Base-by-base conservation (phyloP, 1,140 invertebrate species). In the Heterodera schachtii region DNA sequence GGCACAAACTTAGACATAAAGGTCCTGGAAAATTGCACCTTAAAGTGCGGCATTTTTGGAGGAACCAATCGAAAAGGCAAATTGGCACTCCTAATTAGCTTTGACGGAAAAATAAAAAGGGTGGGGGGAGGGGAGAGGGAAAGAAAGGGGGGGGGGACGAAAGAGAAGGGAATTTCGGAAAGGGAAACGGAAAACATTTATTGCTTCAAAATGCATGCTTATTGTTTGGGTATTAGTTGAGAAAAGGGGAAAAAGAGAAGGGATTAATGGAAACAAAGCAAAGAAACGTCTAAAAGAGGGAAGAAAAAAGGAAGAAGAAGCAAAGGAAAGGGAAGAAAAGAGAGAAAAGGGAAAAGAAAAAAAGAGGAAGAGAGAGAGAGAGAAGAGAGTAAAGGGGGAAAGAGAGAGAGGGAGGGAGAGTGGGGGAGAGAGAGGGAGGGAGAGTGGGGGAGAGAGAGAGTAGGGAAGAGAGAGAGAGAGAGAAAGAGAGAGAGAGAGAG, bases 241-340 rank as follows among this genome's bases (percentile, higher is more conserved):
- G 57, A 19, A 73, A 73, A 19, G 75, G 49, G 41, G 64, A 21
- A 11, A 11, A 76, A 47, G 8, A 76, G 46, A 66, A 64, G 69
- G 49, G 75, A 67, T 64, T 77, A 77, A 67, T 31, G 31, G 52
- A 74, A 77, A 31, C 16, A 41, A 3, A 6, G 11, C 66, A 66
- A 46, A 76, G 11, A 31, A 31, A 31, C 31, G 31, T 31, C 1
- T 31, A 31, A 31, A 31, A 31, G 31, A 57, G 43, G 47, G 31
- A 76, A 70, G 47, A 7, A 74, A 76, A 57, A 21, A 21, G 47
- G 47, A 46, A 13, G 19, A 66, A 52, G 52, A 74, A 77, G 64
- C 16, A 41, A 3, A 6, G 11, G 66, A 66, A 46, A 76, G 11
- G 11, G 13, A 43, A 21, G 16, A 41, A 67, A 64, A 76, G 46